These are phyloP conservation scores for Odontophorus gujanensis DNA, from an alignment of 2,113 vertebrate species.

Conservation along the genomic window DNA sequence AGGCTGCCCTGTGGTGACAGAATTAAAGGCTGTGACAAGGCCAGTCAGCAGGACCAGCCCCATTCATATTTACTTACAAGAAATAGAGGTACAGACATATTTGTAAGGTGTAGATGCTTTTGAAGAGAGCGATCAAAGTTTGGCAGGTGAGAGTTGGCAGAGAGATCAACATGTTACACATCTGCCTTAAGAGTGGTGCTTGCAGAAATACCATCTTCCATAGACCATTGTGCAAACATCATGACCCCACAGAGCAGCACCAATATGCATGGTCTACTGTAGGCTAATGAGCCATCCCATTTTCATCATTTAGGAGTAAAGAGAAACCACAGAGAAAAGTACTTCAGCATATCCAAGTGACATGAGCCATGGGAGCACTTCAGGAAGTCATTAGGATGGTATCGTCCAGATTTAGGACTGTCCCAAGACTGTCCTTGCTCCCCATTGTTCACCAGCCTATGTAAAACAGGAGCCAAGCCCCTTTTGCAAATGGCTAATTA, in stretches of 20 bases:
- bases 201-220: not conserved
- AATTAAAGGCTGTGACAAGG: not conserved
- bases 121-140: not conserved
- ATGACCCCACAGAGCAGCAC: not conserved
- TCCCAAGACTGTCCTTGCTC: not conserved
- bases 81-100: not conserved
- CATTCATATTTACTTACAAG: not conserved
- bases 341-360: not conserved
- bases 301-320: not conserved
- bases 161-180: fast-evolving
- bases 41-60: not conserved
- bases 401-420: not conserved
- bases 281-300: not conserved
- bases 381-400: not conserved
- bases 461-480: not conserved
- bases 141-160: not conserved
- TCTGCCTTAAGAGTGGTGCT: not conserved
- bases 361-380: not conserved
- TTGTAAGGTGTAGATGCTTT: not conserved
- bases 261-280: not conserved
- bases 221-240: fast-evolving
- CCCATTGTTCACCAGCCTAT: not conserved
- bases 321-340: not conserved
- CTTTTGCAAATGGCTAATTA: not conserved
- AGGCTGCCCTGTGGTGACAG: fast-evolving